Base-by-base conservation (phyloP, 37 sponge, comb jelly and placozoan genomes). In the Aphrocallistes beatrix region DNA sequence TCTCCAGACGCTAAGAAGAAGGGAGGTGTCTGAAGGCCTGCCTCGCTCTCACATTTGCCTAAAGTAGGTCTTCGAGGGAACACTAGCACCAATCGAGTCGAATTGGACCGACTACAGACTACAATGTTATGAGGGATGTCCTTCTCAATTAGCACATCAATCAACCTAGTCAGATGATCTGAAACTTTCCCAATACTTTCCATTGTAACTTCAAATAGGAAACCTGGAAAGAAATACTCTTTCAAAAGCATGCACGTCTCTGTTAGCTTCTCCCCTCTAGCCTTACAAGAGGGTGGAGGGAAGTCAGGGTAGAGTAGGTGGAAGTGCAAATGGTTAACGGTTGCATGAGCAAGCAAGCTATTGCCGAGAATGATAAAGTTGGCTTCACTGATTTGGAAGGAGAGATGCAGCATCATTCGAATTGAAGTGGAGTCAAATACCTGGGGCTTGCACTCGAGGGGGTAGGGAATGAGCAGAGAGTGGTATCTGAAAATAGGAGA, bases 91-190 rank as follows among this genome's bases (percentile, higher is more conserved):
- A 60, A 30, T 19, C 28, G 10, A 19, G 75, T 30, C 34, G 10
- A 25, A 60, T 60, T 30, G 3, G 25, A 1, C 8, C 75, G 75
- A 8, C n/a, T 60, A 60, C 75, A 60, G 75, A 60, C 10, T 13
- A 60, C 75, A 25, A 60, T 60, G n/a, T 60, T 60, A 60, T 60
- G 75, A 19, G 75, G 75, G 75, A 60, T 60, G n/a, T 60, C 75
- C 21, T 13, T 3, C 75, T 19, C 3, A 25, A 19, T 3, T 60
- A 60, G 34, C 10, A 60, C 75, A 19, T 60, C 75, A 6, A 60
- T 60, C 8, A 60, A 3, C 75, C 10, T 60, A 60, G n/a, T 30
- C 32, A 60, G 21, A 60, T 60, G 28, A 13, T 28, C 3, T 60
- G 10, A 25, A 60, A 60, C 75, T 60, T 6, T 1, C 10, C n/a